Conservation (phyloP, 2,797 vertebrate genomes). For the Amazonetta brasiliensis region DNA sequence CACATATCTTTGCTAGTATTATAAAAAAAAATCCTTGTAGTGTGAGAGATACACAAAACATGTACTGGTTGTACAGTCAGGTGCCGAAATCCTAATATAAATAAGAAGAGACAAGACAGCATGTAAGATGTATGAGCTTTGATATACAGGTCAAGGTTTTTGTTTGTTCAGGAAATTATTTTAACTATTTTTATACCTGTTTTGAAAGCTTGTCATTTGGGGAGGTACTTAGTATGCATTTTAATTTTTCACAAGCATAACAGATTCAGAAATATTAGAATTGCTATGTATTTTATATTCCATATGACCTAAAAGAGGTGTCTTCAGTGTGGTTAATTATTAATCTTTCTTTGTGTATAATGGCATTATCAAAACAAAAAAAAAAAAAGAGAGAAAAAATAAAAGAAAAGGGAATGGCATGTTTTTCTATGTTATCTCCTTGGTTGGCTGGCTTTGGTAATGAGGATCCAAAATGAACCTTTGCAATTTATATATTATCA, state of each 20-base stretch:
- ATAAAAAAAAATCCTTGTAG: not conserved
- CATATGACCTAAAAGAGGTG: not conserved
- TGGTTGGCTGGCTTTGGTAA: conserved; percentile 68
- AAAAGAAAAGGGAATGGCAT: not conserved
- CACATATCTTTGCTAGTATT: not conserved
- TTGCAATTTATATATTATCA: not conserved
- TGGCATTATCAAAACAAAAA: conserved; percentile 9
- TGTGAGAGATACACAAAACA: not conserved
- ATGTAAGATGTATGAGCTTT: conserved; percentile 24
- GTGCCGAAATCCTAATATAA: conserved; percentile 32
- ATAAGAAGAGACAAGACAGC: not conserved
- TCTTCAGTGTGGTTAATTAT: conserved; percentile 58
- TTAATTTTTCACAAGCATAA: conserved; percentile 12
- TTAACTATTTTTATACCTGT: not conserved
- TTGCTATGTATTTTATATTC: not conserved
- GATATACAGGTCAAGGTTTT: not conserved
- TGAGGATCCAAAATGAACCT: conserved; percentile 64
- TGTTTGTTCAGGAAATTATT: conserved; percentile 38
- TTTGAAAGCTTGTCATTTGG: not conserved
- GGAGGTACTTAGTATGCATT: not conserved
- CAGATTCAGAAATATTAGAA: not conserved
- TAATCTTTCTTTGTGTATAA: conserved; percentile 36
- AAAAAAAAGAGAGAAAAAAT: not conserved
- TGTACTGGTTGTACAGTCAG: not conserved
- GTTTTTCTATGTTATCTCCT: conserved; percentile 56